phyloP scores from a whole-genome alignment of 1,140 invertebrate genomes.

The Drosophila mojavensis region DNA sequence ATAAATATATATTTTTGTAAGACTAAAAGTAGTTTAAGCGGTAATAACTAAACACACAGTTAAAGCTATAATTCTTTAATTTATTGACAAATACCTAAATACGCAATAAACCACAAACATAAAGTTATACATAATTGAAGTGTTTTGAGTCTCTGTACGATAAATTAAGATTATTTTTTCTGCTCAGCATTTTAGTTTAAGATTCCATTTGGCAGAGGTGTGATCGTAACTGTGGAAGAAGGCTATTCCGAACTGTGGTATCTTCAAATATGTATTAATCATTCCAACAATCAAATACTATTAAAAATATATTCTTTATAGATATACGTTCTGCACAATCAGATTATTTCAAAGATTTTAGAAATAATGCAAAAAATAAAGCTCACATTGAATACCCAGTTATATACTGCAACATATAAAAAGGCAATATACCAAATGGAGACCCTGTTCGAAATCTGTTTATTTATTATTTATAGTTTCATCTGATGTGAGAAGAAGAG shows the following conservation, averaged over 20 bases:
- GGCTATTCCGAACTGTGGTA: not conserved
- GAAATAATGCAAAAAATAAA: too few species aligned
- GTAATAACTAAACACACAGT: constrained; percentile 24
- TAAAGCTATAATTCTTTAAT: constrained; percentile 36
- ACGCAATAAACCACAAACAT: constrained; percentile 49
- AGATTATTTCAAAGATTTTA: too few species aligned
- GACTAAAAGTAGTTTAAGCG: constrained; percentile 11
- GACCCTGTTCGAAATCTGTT: too few species aligned
- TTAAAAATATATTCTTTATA: too few species aligned
- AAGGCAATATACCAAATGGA: too few species aligned
- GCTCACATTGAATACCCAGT: too few species aligned
- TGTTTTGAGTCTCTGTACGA: not conserved
- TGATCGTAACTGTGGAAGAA: not conserved
- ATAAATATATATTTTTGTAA: constrained; percentile 45
- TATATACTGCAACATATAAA: too few species aligned
- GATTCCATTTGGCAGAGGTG: not conserved
- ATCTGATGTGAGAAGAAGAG: too few species aligned
- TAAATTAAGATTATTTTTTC: constrained; percentile 15
- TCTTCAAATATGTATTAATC: not conserved
- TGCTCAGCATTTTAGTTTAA: constrained; percentile 58
- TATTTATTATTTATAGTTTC: too few species aligned
- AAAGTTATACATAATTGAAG: constrained; percentile 3
- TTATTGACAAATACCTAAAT: constrained; percentile 36
- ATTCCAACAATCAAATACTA: too few species aligned
- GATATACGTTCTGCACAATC: too few species aligned